Evolutionary conservation across 1,140 invertebrate genomes (phyloP), one percentile per base, ranked within the genome.

Genomic region (Formica exsecta): DNA sequence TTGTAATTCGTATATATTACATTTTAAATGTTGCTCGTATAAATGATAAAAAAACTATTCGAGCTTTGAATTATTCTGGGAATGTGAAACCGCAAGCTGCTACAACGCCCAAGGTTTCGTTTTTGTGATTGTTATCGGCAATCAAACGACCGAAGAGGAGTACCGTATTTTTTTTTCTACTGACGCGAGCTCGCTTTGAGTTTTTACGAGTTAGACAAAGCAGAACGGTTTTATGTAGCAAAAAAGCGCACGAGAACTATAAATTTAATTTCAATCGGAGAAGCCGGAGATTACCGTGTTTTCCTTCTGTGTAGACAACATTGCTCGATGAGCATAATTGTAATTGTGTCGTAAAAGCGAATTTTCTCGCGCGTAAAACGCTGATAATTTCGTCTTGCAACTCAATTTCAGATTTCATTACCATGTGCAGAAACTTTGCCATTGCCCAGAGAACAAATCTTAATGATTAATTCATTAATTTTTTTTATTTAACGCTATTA

Each of bases 161-260:
- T 9, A 22, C 22, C 13, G 13, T 32, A 11, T 59, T 38, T 74
- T n/a, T 38, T 6, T n/a, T 61, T 29, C 13, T 62, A 76, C 2
- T 70, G 4, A 2, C 19, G 13, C 38, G 0, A 9, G 32, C 36
- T 61, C 11, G 22, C n/a, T n/a, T 74, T 19, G n/a, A 62, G 3
- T n/a, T 66, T 77, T 77, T 77, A 36, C 19, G n/a, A 65, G 41
- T 7, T 76, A 44, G 19, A 74, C 11, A 29, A 44, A 76, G 29
- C 2, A 16, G 1, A 19, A 19, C 9, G 6, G 9, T 77, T 77
- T 77, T 77, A 66, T 8, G 16, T n/a, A 77, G 41, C 61, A 66
- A 77, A 66, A 38, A 75, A 59, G 13, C 6, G 25, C n/a, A 32
- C 3, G 2, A 66, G 1, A 48, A 7, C 13, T 48, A 5, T 62